These are phyloP conservation scores for Callinectes sapidus DNA, from an alignment of 2,888 invertebrate species.

Conservation along the genomic window DNA sequence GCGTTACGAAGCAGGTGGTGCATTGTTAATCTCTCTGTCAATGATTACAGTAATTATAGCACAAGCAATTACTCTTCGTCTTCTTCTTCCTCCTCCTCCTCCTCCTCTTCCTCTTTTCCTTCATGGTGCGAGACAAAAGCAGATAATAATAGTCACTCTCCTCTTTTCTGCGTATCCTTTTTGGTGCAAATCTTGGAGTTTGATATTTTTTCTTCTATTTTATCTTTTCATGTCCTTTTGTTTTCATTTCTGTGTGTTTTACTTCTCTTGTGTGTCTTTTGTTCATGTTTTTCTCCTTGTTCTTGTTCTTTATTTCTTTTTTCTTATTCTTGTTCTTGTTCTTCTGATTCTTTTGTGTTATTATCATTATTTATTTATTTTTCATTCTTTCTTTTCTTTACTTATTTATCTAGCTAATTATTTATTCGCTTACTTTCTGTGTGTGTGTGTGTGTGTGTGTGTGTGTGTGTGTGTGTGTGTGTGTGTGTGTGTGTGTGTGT, in stretches of 20 bases:
- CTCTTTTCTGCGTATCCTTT: background rate
- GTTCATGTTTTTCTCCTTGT: too few relatives aligned
- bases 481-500: constrained; percentile 25
- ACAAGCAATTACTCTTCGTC: background rate
- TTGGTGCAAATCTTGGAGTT: background rate
- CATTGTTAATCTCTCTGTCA: background rate
- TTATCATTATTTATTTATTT: background rate
- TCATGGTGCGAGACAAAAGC: background rate
- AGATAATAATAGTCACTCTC: background rate
- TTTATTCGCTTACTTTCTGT: background rate
- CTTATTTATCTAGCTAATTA: too few relatives aligned
- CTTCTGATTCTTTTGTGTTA: too few relatives aligned
- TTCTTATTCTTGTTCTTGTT: too few relatives aligned
- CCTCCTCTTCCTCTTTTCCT: background rate
- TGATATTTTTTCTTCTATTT: background rate
- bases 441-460: constrained; percentile 20
- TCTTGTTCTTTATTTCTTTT: too few relatives aligned
- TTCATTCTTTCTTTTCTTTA: background rate
- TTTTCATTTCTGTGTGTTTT: too few relatives aligned
- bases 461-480: constrained; percentile 25
- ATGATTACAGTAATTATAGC: constrained; percentile 14
- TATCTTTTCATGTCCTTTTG: background rate
- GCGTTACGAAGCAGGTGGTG: background rate
- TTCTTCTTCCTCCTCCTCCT: background rate
- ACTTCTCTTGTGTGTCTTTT: too few relatives aligned